Percentiles rank a stretch among this genome's conserved stretches.
These are phyloP conservation scores for Cyphomyrus discorhynchus DNA, from an alignment of 2,113 vertebrate species.

Conservation along the genomic window DNA sequence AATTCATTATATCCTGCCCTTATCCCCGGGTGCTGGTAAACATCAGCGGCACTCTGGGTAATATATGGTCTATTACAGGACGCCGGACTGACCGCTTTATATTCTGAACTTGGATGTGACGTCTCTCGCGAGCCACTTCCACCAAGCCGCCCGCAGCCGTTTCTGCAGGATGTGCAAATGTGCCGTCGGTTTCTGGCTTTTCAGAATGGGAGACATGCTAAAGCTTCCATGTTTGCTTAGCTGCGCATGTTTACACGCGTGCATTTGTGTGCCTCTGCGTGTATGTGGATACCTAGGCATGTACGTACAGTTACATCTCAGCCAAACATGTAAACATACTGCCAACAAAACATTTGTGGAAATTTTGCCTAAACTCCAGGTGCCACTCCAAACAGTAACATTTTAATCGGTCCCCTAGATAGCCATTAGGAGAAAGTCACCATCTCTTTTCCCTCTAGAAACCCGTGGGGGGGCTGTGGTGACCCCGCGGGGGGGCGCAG, in stretches of 20 bases:
- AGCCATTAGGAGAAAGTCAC: background rate
- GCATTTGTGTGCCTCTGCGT: background rate
- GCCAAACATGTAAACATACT: background rate
- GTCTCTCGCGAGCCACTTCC: background rate
- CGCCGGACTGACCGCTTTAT: slow-evolving; percentile 2
- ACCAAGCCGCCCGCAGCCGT: background rate
- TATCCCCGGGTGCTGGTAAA: slow-evolving; percentile 11
- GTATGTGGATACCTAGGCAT: background rate
- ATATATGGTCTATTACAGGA: slow-evolving; percentile 12
- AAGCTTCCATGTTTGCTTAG: background rate
- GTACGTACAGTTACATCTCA: background rate
- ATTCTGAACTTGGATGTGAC: slow-evolving; percentile 1
- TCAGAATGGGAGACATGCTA: background rate
- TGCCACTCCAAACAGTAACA: background rate
- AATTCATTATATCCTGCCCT: slow-evolving; percentile 12
- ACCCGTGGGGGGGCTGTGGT: background rate
- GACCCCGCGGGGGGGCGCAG: background rate
- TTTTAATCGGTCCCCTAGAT: background rate
- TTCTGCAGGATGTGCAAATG: background rate
- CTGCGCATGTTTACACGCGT: background rate
- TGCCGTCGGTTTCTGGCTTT: background rate
- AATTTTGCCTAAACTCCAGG: background rate
- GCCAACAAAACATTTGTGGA: background rate
- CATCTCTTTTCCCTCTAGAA: background rate
- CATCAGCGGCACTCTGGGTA: background rate